These are phyloP conservation scores for Agrochola circellaris DNA, from an alignment of 2,888 invertebrate genomes.

Conservation along the genomic window DNA sequence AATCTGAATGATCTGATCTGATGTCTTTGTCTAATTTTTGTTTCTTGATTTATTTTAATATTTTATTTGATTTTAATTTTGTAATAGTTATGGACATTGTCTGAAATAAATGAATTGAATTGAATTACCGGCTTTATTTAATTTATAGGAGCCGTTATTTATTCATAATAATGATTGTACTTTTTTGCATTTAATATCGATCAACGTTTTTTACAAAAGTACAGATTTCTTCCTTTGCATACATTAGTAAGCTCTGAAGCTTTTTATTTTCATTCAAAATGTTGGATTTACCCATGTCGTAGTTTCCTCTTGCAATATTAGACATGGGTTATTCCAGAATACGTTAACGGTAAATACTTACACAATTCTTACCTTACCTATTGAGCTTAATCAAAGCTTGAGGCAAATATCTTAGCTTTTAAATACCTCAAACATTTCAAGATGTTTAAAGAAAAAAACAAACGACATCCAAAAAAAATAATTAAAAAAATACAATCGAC, in stretches of 20 bases:
- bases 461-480: too few relatives aligned
- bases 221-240: neutral
- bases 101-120: too few relatives aligned
- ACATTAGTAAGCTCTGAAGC: neutral
- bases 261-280: neutral
- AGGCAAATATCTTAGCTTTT: neutral
- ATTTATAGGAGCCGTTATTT: neutral
- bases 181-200: neutral
- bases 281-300: neutral
- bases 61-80: too few relatives aligned
- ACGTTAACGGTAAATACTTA: slow-evolving; percentile 1
- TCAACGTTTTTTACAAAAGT: neutral
- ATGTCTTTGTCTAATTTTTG: neutral
- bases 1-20: too few relatives aligned
- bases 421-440: neutral
- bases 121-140: neutral
- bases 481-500: too few relatives aligned
- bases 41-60: too few relatives aligned
- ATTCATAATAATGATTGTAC: neutral
- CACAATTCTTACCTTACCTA: neutral
- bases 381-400: neutral
- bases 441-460: too few relatives aligned
- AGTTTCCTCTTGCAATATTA: slow-evolving; percentile 21
- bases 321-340: slow-evolving; percentile 8
- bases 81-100: too few relatives aligned